phyloP scores from a whole-genome alignment of 2,888 invertebrate genomes.

The Nymphalis c-album region DNA sequence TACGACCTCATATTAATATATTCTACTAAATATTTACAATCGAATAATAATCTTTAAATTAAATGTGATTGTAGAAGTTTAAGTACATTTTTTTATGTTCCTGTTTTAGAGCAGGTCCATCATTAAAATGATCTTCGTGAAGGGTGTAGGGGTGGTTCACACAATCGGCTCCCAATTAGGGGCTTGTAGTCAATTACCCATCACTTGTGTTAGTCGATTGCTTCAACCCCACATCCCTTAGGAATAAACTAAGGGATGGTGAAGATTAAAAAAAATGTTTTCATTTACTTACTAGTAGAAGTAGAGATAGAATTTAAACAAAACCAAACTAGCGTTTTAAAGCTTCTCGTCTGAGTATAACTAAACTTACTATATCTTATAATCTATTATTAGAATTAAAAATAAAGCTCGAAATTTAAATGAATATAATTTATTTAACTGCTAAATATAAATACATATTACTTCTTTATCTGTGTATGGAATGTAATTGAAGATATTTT shows the following conservation, averaged over 20 bases:
- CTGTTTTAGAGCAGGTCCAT: conserved; percentile 24
- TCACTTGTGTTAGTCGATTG: conserved; percentile 37
- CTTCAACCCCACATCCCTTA: conserved; percentile 32
- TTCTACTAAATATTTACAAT: conserved; percentile 54
- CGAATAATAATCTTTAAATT: conserved; percentile 28
- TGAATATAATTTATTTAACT: too few relatives aligned
- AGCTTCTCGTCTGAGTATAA: background rate
- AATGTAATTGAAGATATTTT: too few relatives aligned
- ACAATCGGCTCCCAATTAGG: conserved; percentile 44
- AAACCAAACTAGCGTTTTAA: conserved; percentile 9
- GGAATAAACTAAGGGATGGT: conserved; percentile 7
- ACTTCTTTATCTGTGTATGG: too few relatives aligned
- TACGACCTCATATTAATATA: conserved; percentile 46
- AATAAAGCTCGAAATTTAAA: too few relatives aligned
- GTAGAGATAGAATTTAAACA: background rate
- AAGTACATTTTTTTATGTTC: conserved; percentile 46
- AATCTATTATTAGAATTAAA: too few relatives aligned
- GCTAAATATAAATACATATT: too few relatives aligned
- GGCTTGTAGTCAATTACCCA: conserved; percentile 43
- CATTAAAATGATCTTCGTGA: conserved; percentile 32
- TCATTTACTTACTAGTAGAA: conserved; percentile 5
- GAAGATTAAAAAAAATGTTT: conserved; percentile 22
- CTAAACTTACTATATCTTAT: too few relatives aligned
- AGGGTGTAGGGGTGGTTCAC: conserved; percentile 35
- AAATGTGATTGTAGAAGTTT: conserved; percentile 38